Evolutionary conservation across 2,888 invertebrate genomes (phyloP).

Genomic region (Rugalucina vietnamica): DNA sequence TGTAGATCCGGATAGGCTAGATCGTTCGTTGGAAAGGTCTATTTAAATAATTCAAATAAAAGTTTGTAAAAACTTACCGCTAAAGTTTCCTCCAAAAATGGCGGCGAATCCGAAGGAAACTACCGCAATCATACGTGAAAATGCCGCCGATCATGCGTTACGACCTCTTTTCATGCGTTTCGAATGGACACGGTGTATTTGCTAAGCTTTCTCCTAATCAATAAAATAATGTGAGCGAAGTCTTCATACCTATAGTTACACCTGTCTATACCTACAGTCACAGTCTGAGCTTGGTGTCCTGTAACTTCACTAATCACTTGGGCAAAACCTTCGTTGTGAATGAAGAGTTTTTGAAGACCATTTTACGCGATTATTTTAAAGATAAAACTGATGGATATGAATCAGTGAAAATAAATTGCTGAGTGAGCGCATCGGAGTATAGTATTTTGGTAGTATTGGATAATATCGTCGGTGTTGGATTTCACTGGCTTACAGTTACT

Average conservation of each 20-base stretch:
- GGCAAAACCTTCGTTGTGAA: not conserved
- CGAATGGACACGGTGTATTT: too few relatives aligned
- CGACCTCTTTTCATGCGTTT: too few relatives aligned
- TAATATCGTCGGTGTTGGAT: not conserved
- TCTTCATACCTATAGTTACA: not conserved
- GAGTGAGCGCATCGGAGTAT: slow-evolving; percentile 4
- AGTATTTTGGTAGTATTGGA: not conserved
- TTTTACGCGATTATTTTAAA: not conserved
- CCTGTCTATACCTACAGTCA: not conserved
- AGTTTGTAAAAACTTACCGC: too few relatives aligned
- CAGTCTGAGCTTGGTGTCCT: not conserved
- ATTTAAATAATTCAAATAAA: too few relatives aligned
- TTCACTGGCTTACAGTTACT: slow-evolving; percentile 5
- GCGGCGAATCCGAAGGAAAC: too few relatives aligned
- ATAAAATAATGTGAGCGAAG: too few relatives aligned
- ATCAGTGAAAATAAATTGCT: slow-evolving; percentile 6
- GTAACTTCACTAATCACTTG: not conserved
- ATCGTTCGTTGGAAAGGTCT: too few relatives aligned
- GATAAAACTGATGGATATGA: not conserved
- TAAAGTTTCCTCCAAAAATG: too few relatives aligned
- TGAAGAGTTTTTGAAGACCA: not conserved
- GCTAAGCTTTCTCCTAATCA: not conserved
- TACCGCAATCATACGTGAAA: too few relatives aligned
- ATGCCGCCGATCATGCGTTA: too few relatives aligned
- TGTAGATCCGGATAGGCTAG: too few relatives aligned